Base-by-base conservation (phyloP, 2,113 vertebrate species). In the Pedetes capensis region DNA sequence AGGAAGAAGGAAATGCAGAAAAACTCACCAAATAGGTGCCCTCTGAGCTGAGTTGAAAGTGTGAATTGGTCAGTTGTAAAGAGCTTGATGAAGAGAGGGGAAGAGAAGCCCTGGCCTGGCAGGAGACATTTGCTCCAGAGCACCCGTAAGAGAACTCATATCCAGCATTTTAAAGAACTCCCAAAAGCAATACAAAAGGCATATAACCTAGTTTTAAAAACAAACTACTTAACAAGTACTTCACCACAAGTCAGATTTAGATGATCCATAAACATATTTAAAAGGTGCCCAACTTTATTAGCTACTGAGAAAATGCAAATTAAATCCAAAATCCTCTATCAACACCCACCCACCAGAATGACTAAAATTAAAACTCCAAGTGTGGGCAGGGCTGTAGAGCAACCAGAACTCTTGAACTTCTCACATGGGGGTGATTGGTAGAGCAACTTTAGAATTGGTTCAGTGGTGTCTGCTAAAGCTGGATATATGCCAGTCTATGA, bases 331-430 rank as follows among this genome's bases (percentile, higher is more conserved):
- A 57, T n/a, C 20, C 32, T 87, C 64, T 37, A 81, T 75, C 23
- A 81, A 72, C 22, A 61, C 13, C 55, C 7, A 34, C 34, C 55
- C 13, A 74, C 18, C 18, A 76, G 22, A 80, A 88, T 51, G 61
- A 91, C 53, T 64, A 83, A 76, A 93, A 95, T 80, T 83, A 74
- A 91, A 79, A 71, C 75, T 22, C 7, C 53, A 64, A 37, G 25
- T 69, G 32, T 82, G 22, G 29, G 61, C 1, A 3, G 47, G 23
- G 8, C 66, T 76, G 53, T 13, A 14, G 74, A 81, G 27, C 32
- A 89, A 64, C 27, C 55, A 32, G 53, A 89, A n/a, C 18, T 83
- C 63, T 37, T 72, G 42, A 49, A 49, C 51, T 74, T 51, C 49
- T 78, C 39, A 25, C 10, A 20, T 69, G 22, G 42, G 25, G 17